Evolutionary conservation across 1,140 invertebrate genomes (phyloP), one percentile per base, ranked within the genome.

Genomic region (Camponotus pennsylvanicus): DNA sequence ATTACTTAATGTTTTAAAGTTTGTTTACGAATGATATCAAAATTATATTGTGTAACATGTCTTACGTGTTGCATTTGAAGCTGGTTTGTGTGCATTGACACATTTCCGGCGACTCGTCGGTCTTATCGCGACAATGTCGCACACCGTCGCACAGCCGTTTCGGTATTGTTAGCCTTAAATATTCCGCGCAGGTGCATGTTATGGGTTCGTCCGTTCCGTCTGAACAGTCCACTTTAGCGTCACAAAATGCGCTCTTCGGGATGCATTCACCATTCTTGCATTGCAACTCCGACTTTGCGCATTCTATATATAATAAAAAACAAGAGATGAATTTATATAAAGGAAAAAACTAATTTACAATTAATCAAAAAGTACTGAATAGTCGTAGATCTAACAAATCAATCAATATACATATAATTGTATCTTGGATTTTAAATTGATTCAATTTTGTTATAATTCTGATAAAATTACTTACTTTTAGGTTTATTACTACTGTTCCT

Each of bases 81-180:
- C 93, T 95, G 8, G 92, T 88, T 0, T 93, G 92, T 18, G 94
- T 96, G 92, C 97, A 97, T 21, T 95, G 94, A 89, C 97, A 98
- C 6, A 95, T 93, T 49, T 94, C 92, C 0, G 96, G 96, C 82
- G 96, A 96, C 93, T 98, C 98, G 92, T 98, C 98, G 42, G 96
- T 96, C 90, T 97, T 97, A 92, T 98, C 98, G 63, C 95, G 95
- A 92, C 98, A 99, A 92, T 98, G 97, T 37, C 97, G 94, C 6
- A 97, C 95, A 9, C 97, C 97, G 93, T 98, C 97, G 92, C 98
- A 98, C 42, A 98, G 94, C 78, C 96, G 96, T 5, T 95, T 94
- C 9, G 97, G 96, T 86, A 95, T 93, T 0, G 97, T 96, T 15
- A 97, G 94, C 77, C 96, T 96, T 75, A 98, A 92, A 92, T 97